These are phyloP conservation scores for Oconnorella tubifera DNA, from an alignment of 2,888 invertebrate species.

Conservation along the genomic window DNA sequence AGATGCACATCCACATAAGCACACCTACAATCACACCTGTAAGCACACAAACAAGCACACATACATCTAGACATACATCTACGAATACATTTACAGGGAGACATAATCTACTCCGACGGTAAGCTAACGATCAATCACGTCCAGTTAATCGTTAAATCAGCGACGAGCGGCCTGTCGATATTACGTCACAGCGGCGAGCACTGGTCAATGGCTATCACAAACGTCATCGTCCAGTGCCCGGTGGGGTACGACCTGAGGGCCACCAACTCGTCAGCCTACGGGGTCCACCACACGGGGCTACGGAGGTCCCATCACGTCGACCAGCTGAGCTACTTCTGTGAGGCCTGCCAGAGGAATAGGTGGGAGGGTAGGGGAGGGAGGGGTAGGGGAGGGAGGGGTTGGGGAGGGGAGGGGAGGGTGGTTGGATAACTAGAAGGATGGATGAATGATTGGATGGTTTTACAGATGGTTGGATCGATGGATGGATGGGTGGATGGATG, in stretches of 20 bases:
- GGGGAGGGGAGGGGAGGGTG: not conserved
- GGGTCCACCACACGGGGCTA: constrained; percentile 27
- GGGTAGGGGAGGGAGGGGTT: not conserved
- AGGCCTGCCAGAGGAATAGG: constrained; percentile 36
- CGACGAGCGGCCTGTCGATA: constrained; percentile 30
- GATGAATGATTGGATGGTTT: too few relatives aligned
- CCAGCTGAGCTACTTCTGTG: constrained; percentile 37
- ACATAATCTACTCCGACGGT: constrained; percentile 38
- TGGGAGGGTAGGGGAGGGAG: not conserved
- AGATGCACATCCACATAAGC: too few relatives aligned
- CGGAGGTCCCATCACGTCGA: constrained; percentile 30
- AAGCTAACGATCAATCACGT: constrained; percentile 27
- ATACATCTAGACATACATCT: too few relatives aligned
- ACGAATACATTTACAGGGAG: constrained; percentile 28
- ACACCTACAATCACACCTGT: too few relatives aligned
- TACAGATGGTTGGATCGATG: too few relatives aligned
- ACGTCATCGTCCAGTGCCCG: constrained; percentile 36
- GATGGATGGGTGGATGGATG: too few relatives aligned
- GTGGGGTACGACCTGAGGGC: constrained; percentile 31
- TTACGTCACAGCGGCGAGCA: constrained; percentile 36
- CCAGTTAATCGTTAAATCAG: constrained; percentile 22
- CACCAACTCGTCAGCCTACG: constrained; percentile 37
- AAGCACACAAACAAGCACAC: too few relatives aligned
- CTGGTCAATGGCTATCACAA: constrained; percentile 34
- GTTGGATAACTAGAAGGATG: not conserved